Percentiles rank a stretch among this genome's conserved stretches.
Conservation (phyloP, 2,888 invertebrate species). For the Hemaris fuciformis region DNA sequence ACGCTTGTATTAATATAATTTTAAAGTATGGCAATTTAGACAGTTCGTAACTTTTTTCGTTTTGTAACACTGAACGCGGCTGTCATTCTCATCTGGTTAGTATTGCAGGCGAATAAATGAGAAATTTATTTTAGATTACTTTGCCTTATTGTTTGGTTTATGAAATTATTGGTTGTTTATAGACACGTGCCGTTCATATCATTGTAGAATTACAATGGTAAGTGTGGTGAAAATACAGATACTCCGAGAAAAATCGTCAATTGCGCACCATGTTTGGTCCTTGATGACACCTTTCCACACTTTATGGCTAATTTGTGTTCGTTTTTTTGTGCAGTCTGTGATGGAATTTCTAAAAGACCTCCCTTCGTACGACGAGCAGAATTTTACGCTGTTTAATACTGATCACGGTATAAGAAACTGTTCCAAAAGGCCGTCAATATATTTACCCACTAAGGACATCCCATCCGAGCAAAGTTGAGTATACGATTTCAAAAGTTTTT, state of each 20-base stretch:
- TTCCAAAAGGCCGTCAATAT: conserved; percentile 93
- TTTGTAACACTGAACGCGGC: conserved; percentile 9
- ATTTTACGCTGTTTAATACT: conserved; percentile 94
- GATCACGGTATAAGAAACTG: conserved; percentile 91
- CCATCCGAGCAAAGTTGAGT: conserved; percentile 95
- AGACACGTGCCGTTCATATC: conserved; percentile 30
- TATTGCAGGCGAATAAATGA: conserved; percentile 35
- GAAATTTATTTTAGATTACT: conserved; percentile 56
- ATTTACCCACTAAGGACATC: conserved; percentile 95
- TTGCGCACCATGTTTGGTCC: conserved; percentile 44
- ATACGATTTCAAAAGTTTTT: conserved; percentile 28
- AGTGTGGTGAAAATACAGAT: conserved; percentile 25
- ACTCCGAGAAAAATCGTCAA: conserved; percentile 21
- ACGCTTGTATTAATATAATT: neutral
- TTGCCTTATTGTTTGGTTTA: conserved; percentile 44
- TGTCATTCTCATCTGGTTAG: conserved; percentile 64
- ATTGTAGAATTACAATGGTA: conserved; percentile 56
- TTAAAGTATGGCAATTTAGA: neutral
- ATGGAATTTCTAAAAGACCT: conserved; percentile 95
- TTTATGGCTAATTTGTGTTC: conserved; percentile 29
- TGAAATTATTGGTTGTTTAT: conserved; percentile 34
- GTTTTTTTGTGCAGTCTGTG: conserved; percentile 85
- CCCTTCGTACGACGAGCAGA: conserved; percentile 94
- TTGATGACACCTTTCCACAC: conserved; percentile 36
- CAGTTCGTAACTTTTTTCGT: neutral